These are phyloP conservation scores for Scaptomyza hsui DNA, from an alignment of 1,140 invertebrate species.

Conservation along the genomic window DNA sequence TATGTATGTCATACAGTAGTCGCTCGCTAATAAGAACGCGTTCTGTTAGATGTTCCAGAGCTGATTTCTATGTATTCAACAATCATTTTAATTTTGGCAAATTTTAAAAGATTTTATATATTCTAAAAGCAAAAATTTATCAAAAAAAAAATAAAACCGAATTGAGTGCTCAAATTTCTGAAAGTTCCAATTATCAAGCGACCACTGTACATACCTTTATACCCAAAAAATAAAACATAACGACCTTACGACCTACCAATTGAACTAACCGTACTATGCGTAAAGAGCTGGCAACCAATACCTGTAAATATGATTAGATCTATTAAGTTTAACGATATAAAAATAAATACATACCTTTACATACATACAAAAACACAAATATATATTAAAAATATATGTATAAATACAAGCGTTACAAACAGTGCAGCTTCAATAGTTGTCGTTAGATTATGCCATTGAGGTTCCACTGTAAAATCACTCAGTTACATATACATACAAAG, in stretches of 20 bases:
- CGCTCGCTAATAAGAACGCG: background rate
- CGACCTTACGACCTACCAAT: conserved; percentile 6
- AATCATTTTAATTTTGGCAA: too few species aligned
- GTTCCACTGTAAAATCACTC: conserved; percentile 32
- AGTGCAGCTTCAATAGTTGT: conserved; percentile 18
- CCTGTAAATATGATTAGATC: conserved; percentile 73
- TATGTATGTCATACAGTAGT: background rate
- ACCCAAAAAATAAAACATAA: conserved; percentile 1
- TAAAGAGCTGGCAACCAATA: conserved; percentile 22
- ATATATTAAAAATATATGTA: conserved; percentile 25
- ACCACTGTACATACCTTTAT: background rate
- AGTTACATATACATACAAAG: conserved; percentile 10
- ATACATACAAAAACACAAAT: background rate
- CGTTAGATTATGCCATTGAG: conserved; percentile 33
- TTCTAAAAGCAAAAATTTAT: too few species aligned
- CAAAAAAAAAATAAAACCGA: too few species aligned
- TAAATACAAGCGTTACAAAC: conserved; percentile 26
- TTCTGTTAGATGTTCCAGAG: too few species aligned
- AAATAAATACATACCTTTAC: conserved; percentile 18
- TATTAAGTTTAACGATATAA: conserved; percentile 68
- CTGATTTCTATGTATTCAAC: too few species aligned
- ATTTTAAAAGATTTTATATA: too few species aligned
- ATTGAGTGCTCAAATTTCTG: background rate
- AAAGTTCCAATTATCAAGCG: background rate
- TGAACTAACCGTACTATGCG: background rate